Evolutionary conservation across 2,113 vertebrate species (phyloP), one percentile per base, ranked within the genome.

Genomic region (Dromiciops gliroides): DNA sequence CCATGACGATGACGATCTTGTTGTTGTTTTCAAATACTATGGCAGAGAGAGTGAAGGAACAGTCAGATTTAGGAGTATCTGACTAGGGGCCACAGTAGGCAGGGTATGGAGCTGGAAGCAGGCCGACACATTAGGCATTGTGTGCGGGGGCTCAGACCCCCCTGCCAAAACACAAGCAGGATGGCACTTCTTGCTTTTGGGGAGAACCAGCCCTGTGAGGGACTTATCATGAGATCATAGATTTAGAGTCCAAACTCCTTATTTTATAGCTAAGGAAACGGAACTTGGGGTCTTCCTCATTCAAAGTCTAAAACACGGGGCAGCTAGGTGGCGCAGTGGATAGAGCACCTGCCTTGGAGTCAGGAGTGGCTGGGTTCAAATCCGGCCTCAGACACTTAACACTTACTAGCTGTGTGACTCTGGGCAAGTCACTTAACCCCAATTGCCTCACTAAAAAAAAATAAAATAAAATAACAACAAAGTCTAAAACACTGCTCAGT

Each of bases 1-100:
- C 99, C 99, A 99, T 99, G 98, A 99, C 99, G 0, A 99, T 99
- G 96, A 99, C 99, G 0, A 99, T 99, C 98, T 99, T 99, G 98
- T 99, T 99, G 98, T 99, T 99, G 98, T 99, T 99, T 97, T 99
- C 99, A 89, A 99, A 99, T 96, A 99, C 99, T 99, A n/a, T n/a
- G 2, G 0, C 0, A 89, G 83, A 25, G 49, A 22, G 25, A 93
- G 90, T 1, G 0, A 0, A 49, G 91, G 23, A 3, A 11, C 0
- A 6, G 37, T 98, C 89, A 97, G 97, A 83, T 44, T 44, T 83
- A 83, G 67, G 67, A 19, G n/a, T 8, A 23, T 67, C 83, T 93
- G 26, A 9, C 31, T 0, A 4, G 47, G 26, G 47, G 10, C 23
- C 56, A n/a, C 23, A 75, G 60, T 4, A 75, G 60, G 60, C 37